These are phyloP conservation scores for Bombycilla garrulus DNA, from an alignment of 2,113 vertebrate species.

Conservation along the genomic window DNA sequence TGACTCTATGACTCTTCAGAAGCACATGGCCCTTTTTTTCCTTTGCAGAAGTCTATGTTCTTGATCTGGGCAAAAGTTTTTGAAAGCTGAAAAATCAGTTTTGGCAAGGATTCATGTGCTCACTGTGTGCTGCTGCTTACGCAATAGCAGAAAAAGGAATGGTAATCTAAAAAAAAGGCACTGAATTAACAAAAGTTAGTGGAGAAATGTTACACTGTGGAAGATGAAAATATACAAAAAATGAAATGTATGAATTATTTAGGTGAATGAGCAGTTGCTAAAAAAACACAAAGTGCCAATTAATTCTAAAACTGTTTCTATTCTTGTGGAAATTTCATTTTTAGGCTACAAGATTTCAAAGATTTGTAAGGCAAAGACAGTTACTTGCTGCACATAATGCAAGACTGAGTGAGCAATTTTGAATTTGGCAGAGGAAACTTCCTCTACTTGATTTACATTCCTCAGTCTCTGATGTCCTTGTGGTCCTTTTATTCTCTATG, in stretches of 20 bases:
- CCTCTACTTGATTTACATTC: background rate
- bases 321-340: background rate
- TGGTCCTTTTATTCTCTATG: background rate
- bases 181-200: background rate
- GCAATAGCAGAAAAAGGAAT: background rate
- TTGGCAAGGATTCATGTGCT: background rate
- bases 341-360: background rate
- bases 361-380: background rate
- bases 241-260: background rate
- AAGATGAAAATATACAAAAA: background rate
- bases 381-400: background rate
- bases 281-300: background rate
- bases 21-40: background rate
- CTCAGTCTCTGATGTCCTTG: background rate
- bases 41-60: background rate
- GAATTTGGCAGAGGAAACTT: background rate
- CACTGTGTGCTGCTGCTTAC: background rate
- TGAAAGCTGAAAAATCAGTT: background rate
- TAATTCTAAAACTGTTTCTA: background rate
- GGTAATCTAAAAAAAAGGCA: background rate
- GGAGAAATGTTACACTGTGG: background rate
- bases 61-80: background rate
- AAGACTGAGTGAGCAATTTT: background rate
- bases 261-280: background rate
- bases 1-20: background rate